phyloP scores from a whole-genome alignment of 2,113 vertebrate genomes.

The Hiodon alosoides region DNA sequence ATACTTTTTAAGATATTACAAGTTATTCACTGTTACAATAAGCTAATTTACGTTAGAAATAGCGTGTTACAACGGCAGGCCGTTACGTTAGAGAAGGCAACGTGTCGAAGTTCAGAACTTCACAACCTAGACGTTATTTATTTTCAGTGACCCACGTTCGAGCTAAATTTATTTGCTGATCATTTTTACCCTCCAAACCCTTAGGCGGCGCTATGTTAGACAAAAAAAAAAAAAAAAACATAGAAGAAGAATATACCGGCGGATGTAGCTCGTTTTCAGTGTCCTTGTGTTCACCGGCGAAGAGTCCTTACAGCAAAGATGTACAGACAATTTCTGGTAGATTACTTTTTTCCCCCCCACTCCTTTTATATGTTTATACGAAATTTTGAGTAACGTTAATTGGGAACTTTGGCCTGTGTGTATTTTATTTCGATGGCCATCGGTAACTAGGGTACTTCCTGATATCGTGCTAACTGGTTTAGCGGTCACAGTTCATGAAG shows the following conservation, averaged over 20 bases:
- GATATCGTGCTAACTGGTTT: neutral
- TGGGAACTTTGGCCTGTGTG: neutral
- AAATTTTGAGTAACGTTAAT: neutral
- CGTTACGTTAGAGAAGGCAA: too few relatives aligned
- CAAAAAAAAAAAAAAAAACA: neutral
- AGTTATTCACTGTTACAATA: too few relatives aligned
- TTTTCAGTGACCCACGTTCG: too few relatives aligned
- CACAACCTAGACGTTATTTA: too few relatives aligned
- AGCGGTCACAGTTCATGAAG: neutral
- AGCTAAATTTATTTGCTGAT: neutral
- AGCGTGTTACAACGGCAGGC: too few relatives aligned
- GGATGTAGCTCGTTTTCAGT: constrained; percentile 10
- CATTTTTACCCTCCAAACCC: constrained; percentile 9
- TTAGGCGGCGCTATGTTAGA: neutral
- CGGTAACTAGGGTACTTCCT: neutral
- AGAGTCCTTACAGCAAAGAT: neutral
- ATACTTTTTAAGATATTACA: too few relatives aligned
- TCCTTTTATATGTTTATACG: neutral
- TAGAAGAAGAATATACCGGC: constrained; percentile 12
- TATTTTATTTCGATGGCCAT: neutral
- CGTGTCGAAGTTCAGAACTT: too few relatives aligned
- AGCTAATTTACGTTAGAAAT: too few relatives aligned
- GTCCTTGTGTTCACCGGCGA: constrained; percentile 24
- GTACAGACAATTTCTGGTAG: constrained; percentile 27
- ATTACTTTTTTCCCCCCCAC: neutral